phyloP scores from a whole-genome alignment of 2,113 vertebrate genomes.

The Peromyscus polionotus region DNA sequence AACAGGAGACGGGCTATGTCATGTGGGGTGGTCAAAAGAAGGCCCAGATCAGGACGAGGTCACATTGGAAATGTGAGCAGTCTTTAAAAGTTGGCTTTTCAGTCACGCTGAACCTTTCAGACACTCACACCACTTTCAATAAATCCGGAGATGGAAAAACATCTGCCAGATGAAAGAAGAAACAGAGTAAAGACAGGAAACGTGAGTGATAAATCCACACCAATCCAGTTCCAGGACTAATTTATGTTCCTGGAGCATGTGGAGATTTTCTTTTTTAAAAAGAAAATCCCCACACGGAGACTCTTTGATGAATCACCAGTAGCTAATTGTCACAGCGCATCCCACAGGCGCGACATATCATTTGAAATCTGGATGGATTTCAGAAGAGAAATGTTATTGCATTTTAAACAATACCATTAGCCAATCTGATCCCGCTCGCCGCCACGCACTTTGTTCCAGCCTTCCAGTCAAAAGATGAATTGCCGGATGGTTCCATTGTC shows the following conservation, averaged over 20 bases:
- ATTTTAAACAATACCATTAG: slow-evolving; percentile 81
- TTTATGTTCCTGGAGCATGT: slow-evolving; percentile 77
- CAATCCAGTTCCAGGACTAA: slow-evolving; percentile 58
- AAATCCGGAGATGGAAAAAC: slow-evolving; percentile 76
- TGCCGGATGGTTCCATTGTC: slow-evolving; percentile 76
- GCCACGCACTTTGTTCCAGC: slow-evolving; percentile 72
- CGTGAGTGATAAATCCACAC: slow-evolving; percentile 71
- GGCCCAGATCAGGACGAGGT: not conserved
- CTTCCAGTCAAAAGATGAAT: slow-evolving; percentile 82
- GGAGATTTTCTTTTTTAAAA: slow-evolving; percentile 80
- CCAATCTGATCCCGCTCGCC: slow-evolving; percentile 80
- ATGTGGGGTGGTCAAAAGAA: slow-evolving; percentile 40
- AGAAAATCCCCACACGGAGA: slow-evolving; percentile 57
- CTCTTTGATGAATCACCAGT: slow-evolving; percentile 69
- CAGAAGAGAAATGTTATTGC: slow-evolving; percentile 72
- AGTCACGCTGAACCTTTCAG: slow-evolving; percentile 52
- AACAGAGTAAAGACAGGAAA: slow-evolving; percentile 66
- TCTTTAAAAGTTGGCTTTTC: slow-evolving; percentile 51
- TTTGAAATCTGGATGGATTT: slow-evolving; percentile 69
- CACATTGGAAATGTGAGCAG: slow-evolving; percentile 30
- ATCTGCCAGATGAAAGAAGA: slow-evolving; percentile 68
- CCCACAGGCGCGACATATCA: not conserved
- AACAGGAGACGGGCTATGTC: not conserved
- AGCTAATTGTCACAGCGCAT: slow-evolving; percentile 60
- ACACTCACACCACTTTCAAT: slow-evolving; percentile 14